Conservation (phyloP, 2,113 vertebrate genomes). For the Trematocara stigmaticum region DNA sequence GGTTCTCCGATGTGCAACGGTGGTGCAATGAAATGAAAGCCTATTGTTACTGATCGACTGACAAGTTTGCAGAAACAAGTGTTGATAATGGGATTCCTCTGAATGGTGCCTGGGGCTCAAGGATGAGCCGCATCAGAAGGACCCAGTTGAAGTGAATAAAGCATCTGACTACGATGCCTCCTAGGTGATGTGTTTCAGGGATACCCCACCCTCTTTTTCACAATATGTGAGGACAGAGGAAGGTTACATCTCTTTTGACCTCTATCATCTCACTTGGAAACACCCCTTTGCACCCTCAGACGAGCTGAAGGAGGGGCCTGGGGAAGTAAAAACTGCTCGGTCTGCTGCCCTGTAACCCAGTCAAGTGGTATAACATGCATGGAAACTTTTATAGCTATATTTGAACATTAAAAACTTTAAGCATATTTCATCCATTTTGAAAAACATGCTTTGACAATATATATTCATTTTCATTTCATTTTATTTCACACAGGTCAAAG, state of each 20-base stretch:
- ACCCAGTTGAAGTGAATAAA: not conserved
- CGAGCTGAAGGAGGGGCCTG: not conserved
- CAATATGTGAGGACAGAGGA: accelerated
- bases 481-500: not conserved
- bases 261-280: not conserved
- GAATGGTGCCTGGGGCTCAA: not conserved
- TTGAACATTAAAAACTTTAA: not conserved
- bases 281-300: not conserved
- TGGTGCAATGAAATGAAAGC: not conserved
- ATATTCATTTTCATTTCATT: not conserved
- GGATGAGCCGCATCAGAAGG: not conserved
- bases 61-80: not conserved
- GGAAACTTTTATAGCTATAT: not conserved
- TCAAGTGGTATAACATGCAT: not conserved
- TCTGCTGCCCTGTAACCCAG: not conserved
- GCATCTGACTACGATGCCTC: not conserved
- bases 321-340: not conserved
- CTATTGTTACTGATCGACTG: not conserved
- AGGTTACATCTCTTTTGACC: not conserved
- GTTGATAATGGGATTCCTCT: not conserved
- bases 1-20: not conserved
- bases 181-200: not conserved
- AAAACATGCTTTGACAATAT: not conserved
- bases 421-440: not conserved
- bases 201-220: not conserved